Evolutionary conservation across 23 tunicate genomes (phyloP), one percentile per base, ranked within the genome.

Genomic region (Clavelina lepadiformis): DNA sequence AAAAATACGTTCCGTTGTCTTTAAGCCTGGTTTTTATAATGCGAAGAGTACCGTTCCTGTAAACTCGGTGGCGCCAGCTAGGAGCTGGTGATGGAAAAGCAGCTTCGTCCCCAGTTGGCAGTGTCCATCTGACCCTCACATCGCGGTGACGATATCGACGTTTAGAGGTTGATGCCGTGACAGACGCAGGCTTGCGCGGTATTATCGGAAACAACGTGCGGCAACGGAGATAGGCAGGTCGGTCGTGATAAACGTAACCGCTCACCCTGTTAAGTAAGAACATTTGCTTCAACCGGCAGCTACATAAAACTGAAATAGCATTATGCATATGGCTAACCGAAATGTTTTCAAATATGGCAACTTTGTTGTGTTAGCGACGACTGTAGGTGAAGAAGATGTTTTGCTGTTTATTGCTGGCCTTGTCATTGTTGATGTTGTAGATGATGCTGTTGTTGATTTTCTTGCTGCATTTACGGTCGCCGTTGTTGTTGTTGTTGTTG

Each of bases 21-120:
- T 28, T 45, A 2, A 25, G 4, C 28, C 5, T 29, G 33, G 56
- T 61, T 6, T 55, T 30, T 0, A 35, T 15, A 36, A 76, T 76
- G 1, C 73, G 35, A 3, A 76, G 20, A 29, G 82, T 76, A 5
- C 73, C 82, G 31, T 76, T 76, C 26, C 31, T 30, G 49, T 37
- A 66, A 27, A 66, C 65, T 32, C 73, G 53, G 65, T 76, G 82
- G 46, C 82, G 61, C 66, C 71, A 76, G 28, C 53, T 65, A 33
- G 73, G 82, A 2, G 66, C 38, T 0, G 82, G 82, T 1, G 36
- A 33, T 3, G 82, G 82, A 53, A 76, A 76, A 1, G 63, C 65
- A 30, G 73, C 73, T 4, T 23, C 8, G 15, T 56, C 82, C 35
- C 82, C 82, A 31, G 61, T 29, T 23, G 82, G 82, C 38, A 68